Percentiles rank a stretch among this genome's conserved stretches.
phyloP scores from a whole-genome alignment of 2,113 vertebrate genomes.

The Scomber colias region DNA sequence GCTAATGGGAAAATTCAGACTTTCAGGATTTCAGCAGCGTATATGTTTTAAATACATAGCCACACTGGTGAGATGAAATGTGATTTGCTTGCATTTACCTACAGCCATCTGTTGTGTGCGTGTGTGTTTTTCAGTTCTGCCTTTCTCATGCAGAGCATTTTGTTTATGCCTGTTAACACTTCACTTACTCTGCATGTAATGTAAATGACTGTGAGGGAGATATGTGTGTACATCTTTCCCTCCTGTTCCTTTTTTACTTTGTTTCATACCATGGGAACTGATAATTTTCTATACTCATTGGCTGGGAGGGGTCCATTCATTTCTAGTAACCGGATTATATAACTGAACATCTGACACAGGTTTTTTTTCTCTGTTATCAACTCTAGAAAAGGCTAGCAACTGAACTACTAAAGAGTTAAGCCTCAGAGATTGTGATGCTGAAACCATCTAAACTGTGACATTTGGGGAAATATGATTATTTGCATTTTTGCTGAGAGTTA shows the following conservation, averaged over 20 bases:
- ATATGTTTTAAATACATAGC: slow-evolving; percentile 59
- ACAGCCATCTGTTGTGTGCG: neutral
- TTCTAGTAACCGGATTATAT: neutral
- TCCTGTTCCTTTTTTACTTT: slow-evolving; percentile 26
- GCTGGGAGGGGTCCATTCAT: slow-evolving; percentile 16
- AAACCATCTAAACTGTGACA: neutral
- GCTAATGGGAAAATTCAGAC: slow-evolving; percentile 69
- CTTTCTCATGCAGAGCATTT: slow-evolving; percentile 40
- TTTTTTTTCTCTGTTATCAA: slow-evolving; percentile 26
- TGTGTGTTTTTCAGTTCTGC: slow-evolving; percentile 10
- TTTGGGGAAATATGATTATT: too few relatives aligned
- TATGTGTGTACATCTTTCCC: neutral
- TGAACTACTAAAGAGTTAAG: neutral
- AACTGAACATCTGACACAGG: neutral
- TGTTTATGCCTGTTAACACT: slow-evolving; percentile 33
- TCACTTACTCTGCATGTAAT: slow-evolving; percentile 28
- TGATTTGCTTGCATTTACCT: slow-evolving; percentile 12
- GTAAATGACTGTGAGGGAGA: slow-evolving; percentile 19
- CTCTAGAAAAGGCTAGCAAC: neutral
- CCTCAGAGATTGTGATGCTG: neutral
- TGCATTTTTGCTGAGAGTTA: too few relatives aligned
- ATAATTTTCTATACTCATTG: neutral
- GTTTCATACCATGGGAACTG: neutral
- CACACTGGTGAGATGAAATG: slow-evolving; percentile 53
- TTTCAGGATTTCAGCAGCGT: slow-evolving; percentile 32